phyloP scores from a whole-genome alignment of 2,797 vertebrate species.

The Microctenopoma stevenorrisi region DNA sequence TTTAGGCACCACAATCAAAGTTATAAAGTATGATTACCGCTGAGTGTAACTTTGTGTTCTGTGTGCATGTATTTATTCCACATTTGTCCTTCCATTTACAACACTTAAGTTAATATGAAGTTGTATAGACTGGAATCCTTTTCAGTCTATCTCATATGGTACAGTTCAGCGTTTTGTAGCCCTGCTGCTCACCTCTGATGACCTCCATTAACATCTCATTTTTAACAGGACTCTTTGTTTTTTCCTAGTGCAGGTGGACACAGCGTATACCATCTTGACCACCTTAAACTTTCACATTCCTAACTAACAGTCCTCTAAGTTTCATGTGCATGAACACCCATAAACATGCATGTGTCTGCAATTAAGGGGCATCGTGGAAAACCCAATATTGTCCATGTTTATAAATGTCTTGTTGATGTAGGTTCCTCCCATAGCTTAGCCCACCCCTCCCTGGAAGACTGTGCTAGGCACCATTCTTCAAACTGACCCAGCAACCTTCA shows the following conservation, averaged over 20 bases:
- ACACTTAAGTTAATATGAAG: slow-evolving; percentile 5
- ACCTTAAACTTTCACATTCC: slow-evolving; percentile 68
- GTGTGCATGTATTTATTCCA: neutral
- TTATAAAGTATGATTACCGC: slow-evolving; percentile 40
- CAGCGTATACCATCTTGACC: slow-evolving; percentile 63
- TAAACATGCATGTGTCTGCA: slow-evolving; percentile 35
- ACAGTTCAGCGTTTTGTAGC: slow-evolving; percentile 14
- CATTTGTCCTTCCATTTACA: slow-evolving; percentile 14
- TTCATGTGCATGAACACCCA: slow-evolving; percentile 48
- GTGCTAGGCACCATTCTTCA: slow-evolving; percentile 59
- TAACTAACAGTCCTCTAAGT: slow-evolving; percentile 26
- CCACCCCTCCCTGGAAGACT: slow-evolving; percentile 7
- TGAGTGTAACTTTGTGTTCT: slow-evolving; percentile 33
- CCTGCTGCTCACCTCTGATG: slow-evolving; percentile 3
- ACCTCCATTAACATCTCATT: slow-evolving; percentile 58
- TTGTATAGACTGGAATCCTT: slow-evolving; percentile 2
- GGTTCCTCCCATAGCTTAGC: slow-evolving; percentile 12
- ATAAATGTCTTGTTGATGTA: slow-evolving; percentile 18
- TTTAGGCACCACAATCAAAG: slow-evolving; percentile 35
- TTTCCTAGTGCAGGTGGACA: slow-evolving; percentile 58
- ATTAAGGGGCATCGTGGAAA: slow-evolving; percentile 9
- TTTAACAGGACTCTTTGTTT: slow-evolving; percentile 48
- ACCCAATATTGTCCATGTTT: slow-evolving; percentile 21
- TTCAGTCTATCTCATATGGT: slow-evolving; percentile 43
- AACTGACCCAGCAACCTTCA: slow-evolving; percentile 36